phyloP scores from a whole-genome alignment of 2,113 vertebrate species.

The Noctilio leporinus region DNA sequence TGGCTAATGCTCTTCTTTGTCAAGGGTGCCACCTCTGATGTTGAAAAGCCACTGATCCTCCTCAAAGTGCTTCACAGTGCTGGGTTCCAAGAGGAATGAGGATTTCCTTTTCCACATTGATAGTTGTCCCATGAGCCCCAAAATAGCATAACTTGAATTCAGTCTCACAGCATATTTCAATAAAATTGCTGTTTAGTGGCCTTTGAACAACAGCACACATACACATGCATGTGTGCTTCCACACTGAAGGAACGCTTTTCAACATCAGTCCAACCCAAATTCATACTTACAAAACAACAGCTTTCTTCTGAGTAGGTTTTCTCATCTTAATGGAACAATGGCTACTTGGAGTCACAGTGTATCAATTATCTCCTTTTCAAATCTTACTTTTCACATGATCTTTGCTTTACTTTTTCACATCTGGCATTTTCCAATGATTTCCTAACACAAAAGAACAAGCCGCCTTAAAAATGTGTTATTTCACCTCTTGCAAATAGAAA shows the following conservation, averaged over 20 bases:
- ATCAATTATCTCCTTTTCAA: not conserved
- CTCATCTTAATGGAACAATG: not conserved
- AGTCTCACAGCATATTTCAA: not conserved
- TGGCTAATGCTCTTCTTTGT: not conserved
- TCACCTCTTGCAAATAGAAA: not conserved
- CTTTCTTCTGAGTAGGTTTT: not conserved
- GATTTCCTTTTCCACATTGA: not conserved
- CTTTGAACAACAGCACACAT: not conserved
- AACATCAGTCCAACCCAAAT: not conserved
- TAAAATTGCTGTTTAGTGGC: not conserved
- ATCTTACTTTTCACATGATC: not conserved
- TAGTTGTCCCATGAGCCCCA: not conserved
- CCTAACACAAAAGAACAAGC: not conserved
- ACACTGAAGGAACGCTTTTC: not conserved
- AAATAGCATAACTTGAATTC: not conserved
- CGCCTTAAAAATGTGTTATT: not conserved
- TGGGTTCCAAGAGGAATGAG: not conserved
- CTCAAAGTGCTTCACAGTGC: not conserved
- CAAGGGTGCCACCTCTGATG: not conserved
- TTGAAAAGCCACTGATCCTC: not conserved
- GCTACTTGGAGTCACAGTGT: not conserved
- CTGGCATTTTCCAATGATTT: not conserved
- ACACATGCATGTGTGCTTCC: not conserved
- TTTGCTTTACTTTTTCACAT: not conserved
- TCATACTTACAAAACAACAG: not conserved